Conservation (phyloP, 2,888 invertebrate species). For the Dasypolia templi region DNA sequence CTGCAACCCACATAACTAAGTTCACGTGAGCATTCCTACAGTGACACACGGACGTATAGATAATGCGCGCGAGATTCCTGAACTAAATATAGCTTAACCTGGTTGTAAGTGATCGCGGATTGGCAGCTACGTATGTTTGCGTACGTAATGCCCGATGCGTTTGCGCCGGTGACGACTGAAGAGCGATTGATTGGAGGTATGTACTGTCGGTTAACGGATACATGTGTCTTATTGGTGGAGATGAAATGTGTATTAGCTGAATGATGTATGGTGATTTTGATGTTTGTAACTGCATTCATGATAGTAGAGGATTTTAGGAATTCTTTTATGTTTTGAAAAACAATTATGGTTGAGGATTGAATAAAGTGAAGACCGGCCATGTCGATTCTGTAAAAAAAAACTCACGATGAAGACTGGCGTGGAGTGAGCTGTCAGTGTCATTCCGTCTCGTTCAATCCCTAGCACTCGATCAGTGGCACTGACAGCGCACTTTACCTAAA, state of each 20-base stretch:
- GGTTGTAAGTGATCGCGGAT: constrained; percentile 64
- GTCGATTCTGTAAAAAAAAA: too few relatives aligned
- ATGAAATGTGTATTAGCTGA: constrained; percentile 12
- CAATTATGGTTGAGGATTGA: not conserved
- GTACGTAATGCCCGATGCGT: constrained; percentile 51
- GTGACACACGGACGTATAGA: constrained; percentile 52
- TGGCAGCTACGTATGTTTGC: constrained; percentile 68
- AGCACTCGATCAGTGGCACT: too few relatives aligned
- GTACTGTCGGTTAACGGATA: constrained; percentile 25
- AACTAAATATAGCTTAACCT: constrained; percentile 72
- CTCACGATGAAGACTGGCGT: too few relatives aligned
- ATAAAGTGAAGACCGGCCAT: not conserved
- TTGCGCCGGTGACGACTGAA: constrained; percentile 50
- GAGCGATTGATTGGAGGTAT: constrained; percentile 29
- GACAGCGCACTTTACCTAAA: too few relatives aligned
- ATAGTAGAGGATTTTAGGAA: not conserved
- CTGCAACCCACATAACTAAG: constrained; percentile 2
- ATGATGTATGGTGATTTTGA: not conserved
- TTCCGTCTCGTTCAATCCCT: too few relatives aligned
- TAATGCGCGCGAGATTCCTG: constrained; percentile 61
- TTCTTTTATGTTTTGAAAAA: not conserved
- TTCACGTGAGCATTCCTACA: constrained; percentile 47
- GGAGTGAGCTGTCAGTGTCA: too few relatives aligned
- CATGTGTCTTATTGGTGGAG: not conserved
- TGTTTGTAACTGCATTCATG: not conserved